phyloP scores from a whole-genome alignment of 2,888 invertebrate species.

The Lampropteryx suffumata region DNA sequence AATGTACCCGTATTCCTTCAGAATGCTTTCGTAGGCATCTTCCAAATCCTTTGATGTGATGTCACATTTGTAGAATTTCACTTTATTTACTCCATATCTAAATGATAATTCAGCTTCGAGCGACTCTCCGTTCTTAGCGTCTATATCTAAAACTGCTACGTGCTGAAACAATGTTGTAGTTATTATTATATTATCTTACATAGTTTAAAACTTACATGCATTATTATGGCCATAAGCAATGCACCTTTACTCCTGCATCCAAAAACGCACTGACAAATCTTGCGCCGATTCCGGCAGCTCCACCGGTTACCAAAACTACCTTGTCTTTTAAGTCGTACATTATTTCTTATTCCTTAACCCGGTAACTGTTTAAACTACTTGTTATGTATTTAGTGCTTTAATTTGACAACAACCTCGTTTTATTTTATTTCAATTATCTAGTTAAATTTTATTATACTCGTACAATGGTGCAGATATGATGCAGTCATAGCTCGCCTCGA shows the following conservation, averaged over 20 bases:
- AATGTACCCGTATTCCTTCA: constrained; percentile 52
- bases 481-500: too few species aligned
- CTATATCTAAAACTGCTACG: constrained; percentile 54
- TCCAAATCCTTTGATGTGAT: constrained; percentile 52
- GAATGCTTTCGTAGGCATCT: constrained; percentile 43
- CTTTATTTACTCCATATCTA: constrained; percentile 44
- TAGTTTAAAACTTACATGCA: too few species aligned
- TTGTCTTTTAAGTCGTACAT: constrained; percentile 56
- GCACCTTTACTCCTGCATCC: constrained; percentile 61
- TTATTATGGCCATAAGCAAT: too few species aligned
- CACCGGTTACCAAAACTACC: constrained; percentile 66
- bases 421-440: too few species aligned
- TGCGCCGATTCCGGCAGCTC: constrained; percentile 65
- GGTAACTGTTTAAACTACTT: too few species aligned
- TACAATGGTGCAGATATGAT: too few species aligned
- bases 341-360: too few species aligned
- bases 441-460: too few species aligned
- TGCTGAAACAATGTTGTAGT: too few species aligned
- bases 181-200: too few species aligned
- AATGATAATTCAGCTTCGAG: constrained; percentile 45
- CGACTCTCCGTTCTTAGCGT: constrained; percentile 39
- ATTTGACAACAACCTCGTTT: too few species aligned
- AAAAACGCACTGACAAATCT: constrained; percentile 54
- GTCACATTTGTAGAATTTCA: constrained; percentile 57
- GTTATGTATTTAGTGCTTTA: too few species aligned